phyloP scores from a whole-genome alignment of 2,888 invertebrate species.

The Lochmaea crataegi region DNA sequence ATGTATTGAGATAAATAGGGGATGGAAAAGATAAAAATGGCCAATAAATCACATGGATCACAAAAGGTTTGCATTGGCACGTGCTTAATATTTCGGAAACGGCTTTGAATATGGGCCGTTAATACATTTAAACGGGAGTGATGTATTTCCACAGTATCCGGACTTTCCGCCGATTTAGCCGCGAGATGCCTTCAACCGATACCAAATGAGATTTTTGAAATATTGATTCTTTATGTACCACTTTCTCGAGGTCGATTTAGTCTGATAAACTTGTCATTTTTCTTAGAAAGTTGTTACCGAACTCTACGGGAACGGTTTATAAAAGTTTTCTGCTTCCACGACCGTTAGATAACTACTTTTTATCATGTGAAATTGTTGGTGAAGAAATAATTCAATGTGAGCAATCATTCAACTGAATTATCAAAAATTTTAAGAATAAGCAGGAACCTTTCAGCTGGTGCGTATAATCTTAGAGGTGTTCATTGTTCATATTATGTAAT shows the following conservation, averaged over 20 bases:
- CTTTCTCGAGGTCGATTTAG: slow-evolving; percentile 35
- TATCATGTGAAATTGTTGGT: background rate
- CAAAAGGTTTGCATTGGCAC: slow-evolving; percentile 42
- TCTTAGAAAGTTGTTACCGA: slow-evolving; percentile 13
- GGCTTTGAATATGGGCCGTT: slow-evolving; percentile 45
- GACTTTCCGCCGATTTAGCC: slow-evolving; percentile 32
- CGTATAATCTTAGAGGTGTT: too few relatives aligned
- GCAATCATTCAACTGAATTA: background rate
- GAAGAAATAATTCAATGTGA: background rate
- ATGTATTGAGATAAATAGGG: slow-evolving; percentile 47
- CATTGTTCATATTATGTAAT: too few relatives aligned
- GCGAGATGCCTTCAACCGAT: slow-evolving; percentile 24
- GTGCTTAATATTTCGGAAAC: slow-evolving; percentile 49
- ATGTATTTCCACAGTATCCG: slow-evolving; percentile 47
- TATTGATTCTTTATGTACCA: slow-evolving; percentile 35
- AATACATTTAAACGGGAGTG: slow-evolving; percentile 50
- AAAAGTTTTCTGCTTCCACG: background rate
- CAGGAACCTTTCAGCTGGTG: too few relatives aligned
- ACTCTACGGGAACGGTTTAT: background rate
- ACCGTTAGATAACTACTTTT: background rate
- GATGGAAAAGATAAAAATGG: slow-evolving; percentile 44
- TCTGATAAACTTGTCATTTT: slow-evolving; percentile 33
- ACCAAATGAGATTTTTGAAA: slow-evolving; percentile 33
- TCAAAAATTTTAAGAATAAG: too few relatives aligned
- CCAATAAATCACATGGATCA: slow-evolving; percentile 42